Evolutionary conservation across 2,888 invertebrate species (phyloP).

Genomic region (Halocaridina rubra): DNA sequence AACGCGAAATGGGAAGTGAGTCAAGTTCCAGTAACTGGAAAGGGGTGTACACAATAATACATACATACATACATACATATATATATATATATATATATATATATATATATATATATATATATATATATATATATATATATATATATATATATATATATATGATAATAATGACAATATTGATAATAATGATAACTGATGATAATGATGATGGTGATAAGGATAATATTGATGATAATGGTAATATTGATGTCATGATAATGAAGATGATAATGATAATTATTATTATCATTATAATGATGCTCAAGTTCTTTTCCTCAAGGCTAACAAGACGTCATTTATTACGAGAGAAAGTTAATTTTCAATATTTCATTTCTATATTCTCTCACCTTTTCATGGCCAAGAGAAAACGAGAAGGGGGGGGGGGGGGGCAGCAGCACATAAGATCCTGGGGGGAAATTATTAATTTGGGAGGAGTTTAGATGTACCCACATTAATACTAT

Average conservation of each 20-base stretch:
- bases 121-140: constrained; percentile 5
- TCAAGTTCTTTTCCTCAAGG: background rate
- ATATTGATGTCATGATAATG: background rate
- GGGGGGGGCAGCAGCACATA: too few species aligned
- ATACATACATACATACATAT: background rate
- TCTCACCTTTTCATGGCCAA: too few species aligned
- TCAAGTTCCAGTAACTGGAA: background rate
- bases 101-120: background rate
- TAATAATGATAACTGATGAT: background rate
- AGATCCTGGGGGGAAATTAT: too few species aligned
- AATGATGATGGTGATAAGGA: background rate
- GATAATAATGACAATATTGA: background rate
- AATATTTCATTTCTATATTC: too few species aligned
- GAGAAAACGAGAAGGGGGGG: too few species aligned
- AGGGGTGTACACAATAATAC: background rate
- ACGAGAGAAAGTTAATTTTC: too few species aligned
- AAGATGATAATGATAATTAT: background rate
- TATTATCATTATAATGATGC: background rate
- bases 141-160: background rate
- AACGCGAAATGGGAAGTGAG: background rate
- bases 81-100: background rate
- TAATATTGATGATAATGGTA: background rate
- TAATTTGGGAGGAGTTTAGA: too few species aligned
- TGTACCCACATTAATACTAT: too few species aligned
- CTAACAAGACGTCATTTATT: background rate